A percentile compares a stretch with the other conserved stretches of the same genome.
Evolutionary conservation across 2,797 vertebrate species (phyloP).

Genomic region (Catamblyrhynchus diadema): DNA sequence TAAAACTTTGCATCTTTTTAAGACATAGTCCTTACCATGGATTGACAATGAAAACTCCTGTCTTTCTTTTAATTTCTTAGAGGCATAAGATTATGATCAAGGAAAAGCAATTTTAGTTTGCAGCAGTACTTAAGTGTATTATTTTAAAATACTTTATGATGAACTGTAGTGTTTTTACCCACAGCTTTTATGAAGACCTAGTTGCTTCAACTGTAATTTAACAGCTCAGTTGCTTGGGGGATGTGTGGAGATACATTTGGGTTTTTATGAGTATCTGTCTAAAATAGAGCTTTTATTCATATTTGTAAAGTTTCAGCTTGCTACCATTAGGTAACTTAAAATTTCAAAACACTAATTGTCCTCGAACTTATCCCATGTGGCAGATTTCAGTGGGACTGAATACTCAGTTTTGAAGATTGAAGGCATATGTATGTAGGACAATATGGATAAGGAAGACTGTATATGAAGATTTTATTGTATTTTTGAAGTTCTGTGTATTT

Average conservation of each 20-base stretch:
- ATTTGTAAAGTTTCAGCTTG: neutral
- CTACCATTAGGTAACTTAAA: neutral
- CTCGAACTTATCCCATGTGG: neutral
- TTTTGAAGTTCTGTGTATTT: neutral
- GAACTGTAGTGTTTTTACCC: neutral
- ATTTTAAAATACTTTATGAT: conserved; percentile 35
- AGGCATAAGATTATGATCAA: neutral
- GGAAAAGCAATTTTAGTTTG: conserved; percentile 5
- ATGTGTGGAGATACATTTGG: too few relatives aligned
- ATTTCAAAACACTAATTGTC: neutral
- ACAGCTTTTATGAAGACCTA: conserved; percentile 1
- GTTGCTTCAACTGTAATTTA: neutral
- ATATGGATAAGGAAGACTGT: neutral
- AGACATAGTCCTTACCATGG: neutral
- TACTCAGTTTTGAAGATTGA: neutral
- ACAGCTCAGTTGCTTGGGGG: neutral
- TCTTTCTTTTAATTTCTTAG: conserved; percentile 27
- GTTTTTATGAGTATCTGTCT: neutral
- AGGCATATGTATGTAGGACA: neutral
- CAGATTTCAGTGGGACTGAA: neutral
- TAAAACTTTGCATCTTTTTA: neutral
- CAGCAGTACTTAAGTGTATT: conserved; percentile 33
- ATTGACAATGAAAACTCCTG: conserved; percentile 1
- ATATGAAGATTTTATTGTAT: neutral
- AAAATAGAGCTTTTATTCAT: neutral